Evolutionary conservation across 2,888 invertebrate species (phyloP), one percentile per base, ranked within the genome.

Genomic region (Polyommatus icarus): DNA sequence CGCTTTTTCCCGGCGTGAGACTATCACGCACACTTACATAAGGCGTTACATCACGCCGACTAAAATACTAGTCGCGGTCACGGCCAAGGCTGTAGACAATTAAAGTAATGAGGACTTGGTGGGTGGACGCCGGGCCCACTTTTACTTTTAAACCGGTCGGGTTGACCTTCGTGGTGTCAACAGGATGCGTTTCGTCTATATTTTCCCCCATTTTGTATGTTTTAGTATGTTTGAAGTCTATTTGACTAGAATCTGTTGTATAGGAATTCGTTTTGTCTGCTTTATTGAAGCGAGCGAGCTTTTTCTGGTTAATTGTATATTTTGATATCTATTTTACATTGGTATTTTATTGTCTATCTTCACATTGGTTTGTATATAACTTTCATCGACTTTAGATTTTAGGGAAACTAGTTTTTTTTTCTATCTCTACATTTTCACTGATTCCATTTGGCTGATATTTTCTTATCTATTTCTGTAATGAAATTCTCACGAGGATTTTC

Each of bases 51-150:
- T 91, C 91, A 91, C 89, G 85, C 86, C 89, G 86, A 87, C 92
- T 92, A 92, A 93, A 93, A 92, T 92, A 91, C 91, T 90, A 89
- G 86, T 85, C 87, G 79, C 92, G 93, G 93, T 93, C 93, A 94
- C 93, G 93, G 93, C 93, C 93, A 94, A 94, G 93, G 93, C 92
- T 93, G 89, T 87, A 91, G 89, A 87, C 89, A 86, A 87, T 83
- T 85, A 84, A 83, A 86, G 91, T 90, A 92, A 91, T 92, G 91
- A 93, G 92, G 91, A 91, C 91, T 92, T 90, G 89, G 91, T 92
- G 91, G 93, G 92, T 91, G 91, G 92, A 91, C 90, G 90, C 83
- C 85, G 83, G 85, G 87, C 85, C 88, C 87, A 92, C 93, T 93
- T 92, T 94, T 92, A 92, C 93, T 93, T 92, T 91, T 90, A 87